Percentiles rank a stretch among this genome's conserved stretches.
phyloP scores from a whole-genome alignment of 2,113 vertebrate species.

The Numenius arquata region DNA sequence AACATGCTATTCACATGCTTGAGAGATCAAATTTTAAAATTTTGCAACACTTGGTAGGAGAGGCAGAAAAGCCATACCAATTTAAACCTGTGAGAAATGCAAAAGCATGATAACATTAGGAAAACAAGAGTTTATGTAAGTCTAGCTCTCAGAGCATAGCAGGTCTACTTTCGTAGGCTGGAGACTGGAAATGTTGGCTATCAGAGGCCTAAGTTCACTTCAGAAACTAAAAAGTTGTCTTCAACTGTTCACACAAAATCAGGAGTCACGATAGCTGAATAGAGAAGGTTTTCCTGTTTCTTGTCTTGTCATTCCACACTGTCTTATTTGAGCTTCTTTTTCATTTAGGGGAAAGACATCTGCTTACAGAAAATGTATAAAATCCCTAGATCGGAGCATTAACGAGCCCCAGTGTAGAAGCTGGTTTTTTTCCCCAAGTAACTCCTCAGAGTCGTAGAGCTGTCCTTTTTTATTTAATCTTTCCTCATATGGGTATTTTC shows the following conservation, averaged over 20 bases:
- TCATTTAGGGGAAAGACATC: neutral
- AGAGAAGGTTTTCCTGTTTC: neutral
- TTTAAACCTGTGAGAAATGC: neutral
- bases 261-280: neutral
- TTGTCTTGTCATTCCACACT: neutral
- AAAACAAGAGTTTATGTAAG: neutral
- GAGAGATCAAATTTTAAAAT: neutral
- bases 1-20: neutral
- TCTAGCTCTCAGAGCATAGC: neutral
- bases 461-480: neutral
- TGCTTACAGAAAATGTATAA: neutral
- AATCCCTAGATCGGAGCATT: neutral
- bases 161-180: neutral
- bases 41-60: neutral
- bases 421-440: neutral
- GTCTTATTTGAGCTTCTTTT: neutral
- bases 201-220: neutral
- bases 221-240: neutral
- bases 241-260: neutral
- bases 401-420: neutral
- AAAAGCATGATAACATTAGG: neutral
- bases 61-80: neutral
- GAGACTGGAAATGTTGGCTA: neutral
- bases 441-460: neutral
- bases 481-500: neutral